Percentiles rank a stretch among this genome's conserved stretches.
Evolutionary conservation across 2,888 invertebrate genomes (phyloP).

Genomic region (Dexiosoma caninum): DNA sequence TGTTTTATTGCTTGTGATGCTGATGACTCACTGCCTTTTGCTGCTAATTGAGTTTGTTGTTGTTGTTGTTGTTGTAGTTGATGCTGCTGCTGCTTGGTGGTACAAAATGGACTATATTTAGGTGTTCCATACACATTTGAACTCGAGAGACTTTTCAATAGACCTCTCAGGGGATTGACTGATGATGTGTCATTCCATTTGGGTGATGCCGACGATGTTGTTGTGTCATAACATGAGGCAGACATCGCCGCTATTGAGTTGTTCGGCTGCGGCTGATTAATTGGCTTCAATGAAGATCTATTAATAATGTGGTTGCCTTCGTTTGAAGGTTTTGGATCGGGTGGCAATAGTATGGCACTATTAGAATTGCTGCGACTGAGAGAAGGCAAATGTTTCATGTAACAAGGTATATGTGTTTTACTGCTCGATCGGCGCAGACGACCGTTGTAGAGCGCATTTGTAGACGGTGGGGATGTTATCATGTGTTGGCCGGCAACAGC

Average conservation of each 20-base stretch:
- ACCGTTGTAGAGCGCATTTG: constrained; percentile 15
- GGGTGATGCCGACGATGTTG: constrained; percentile 48
- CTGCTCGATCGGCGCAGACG: constrained; percentile 70
- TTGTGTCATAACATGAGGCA: constrained; percentile 47
- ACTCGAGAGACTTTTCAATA: constrained; percentile 77
- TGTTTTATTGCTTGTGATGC: not conserved
- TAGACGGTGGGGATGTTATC: not conserved
- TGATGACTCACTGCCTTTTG: constrained; percentile 30
- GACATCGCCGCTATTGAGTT: constrained; percentile 50
- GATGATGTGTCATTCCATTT: constrained; percentile 38
- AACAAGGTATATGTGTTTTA: constrained; percentile 77
- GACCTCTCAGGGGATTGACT: constrained; percentile 64
- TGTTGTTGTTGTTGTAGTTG: constrained; percentile 33
- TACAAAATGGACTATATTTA: constrained; percentile 69
- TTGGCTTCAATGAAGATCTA: constrained; percentile 24
- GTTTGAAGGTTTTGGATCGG: constrained; percentile 56
- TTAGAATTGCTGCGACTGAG: constrained; percentile 77
- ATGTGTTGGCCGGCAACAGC: constrained; percentile 29
- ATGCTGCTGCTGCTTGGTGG: constrained; percentile 54
- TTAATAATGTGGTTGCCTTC: constrained; percentile 37
- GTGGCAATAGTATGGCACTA: constrained; percentile 72
- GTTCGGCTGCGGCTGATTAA: constrained; percentile 29
- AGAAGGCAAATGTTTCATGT: constrained; percentile 75
- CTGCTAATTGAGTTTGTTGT: not conserved
- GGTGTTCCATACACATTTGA: constrained; percentile 73